Evolutionary conservation across 2,888 invertebrate species (phyloP).

Genomic region (Drosophila trichaetosa): DNA sequence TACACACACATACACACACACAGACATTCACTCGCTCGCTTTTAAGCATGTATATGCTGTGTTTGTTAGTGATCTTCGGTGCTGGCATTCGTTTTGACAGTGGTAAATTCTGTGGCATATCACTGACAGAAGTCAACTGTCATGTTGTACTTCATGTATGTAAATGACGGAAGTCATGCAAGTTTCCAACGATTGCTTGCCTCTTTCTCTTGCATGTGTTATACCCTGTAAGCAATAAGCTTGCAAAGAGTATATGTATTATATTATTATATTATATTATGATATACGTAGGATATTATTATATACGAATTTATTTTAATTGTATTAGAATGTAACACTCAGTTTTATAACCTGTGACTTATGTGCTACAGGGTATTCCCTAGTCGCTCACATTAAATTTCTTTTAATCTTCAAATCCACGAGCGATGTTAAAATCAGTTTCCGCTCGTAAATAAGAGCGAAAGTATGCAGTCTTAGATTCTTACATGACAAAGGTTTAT

Average conservation of each 20-base stretch:
- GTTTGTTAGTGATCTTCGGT: conserved; percentile 14
- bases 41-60: not conserved
- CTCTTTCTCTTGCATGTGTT: conserved; percentile 5
- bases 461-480: conserved; percentile 50
- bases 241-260: conserved; percentile 1
- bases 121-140: conserved; percentile 83
- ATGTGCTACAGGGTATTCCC: not conserved
- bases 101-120: conserved; percentile 82
- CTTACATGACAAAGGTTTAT: conserved; percentile 31
- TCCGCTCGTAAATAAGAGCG: conserved; percentile 63
- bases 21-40: conserved; percentile 2
- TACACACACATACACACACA: conserved; percentile 19
- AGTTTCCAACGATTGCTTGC: conserved; percentile 43
- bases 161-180: conserved; percentile 82
- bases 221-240: conserved; percentile 13
- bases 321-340: not conserved
- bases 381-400: not conserved
- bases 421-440: conserved; percentile 52
- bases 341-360: not conserved
- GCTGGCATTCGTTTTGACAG: conserved; percentile 53
- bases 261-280: not conserved
- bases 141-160: conserved; percentile 77
- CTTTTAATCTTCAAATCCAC: conserved; percentile 51
- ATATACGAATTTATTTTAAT: not conserved
- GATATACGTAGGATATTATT: not conserved